Percentiles rank a stretch among this genome's conserved stretches.
Conservation (phyloP, 1,140 invertebrate genomes). For the Dryas iulia region DNA sequence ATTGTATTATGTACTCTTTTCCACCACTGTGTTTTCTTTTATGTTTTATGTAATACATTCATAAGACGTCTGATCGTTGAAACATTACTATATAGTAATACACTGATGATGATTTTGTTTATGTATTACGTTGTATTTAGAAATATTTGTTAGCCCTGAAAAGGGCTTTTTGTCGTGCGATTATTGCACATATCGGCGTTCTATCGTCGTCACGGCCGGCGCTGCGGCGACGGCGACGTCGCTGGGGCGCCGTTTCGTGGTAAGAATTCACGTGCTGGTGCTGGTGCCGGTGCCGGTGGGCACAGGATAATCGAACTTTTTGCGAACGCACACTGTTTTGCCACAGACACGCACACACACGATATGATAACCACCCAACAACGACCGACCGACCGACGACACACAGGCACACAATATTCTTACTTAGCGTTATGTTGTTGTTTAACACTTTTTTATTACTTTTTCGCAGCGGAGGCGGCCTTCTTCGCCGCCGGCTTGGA, state of each 20-base stretch:
- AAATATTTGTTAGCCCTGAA: slow-evolving; percentile 25
- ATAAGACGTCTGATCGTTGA: not conserved
- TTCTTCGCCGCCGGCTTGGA: slow-evolving; percentile 56
- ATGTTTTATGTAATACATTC: no score
- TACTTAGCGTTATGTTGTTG: not conserved
- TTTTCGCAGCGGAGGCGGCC: slow-evolving; percentile 42
- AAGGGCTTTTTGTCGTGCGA: slow-evolving; percentile 27
- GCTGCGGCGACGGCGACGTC: not conserved
- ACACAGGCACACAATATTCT: not conserved
- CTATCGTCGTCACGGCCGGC: not conserved
- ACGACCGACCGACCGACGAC: no score
- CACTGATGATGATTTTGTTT: no score
- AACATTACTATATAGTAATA: not conserved
- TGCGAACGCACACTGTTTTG: not conserved
- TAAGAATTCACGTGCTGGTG: no score
- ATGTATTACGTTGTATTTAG: no score
- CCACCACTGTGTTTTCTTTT: no score
- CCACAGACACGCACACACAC: not conserved
- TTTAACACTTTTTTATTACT: slow-evolving; percentile 29
- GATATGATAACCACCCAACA: no score
- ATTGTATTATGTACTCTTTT: no score
- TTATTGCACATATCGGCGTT: not conserved
- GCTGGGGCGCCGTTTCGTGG: not conserved
- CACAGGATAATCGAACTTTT: not conserved
- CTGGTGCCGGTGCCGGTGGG: no score